These are phyloP conservation scores for Aphelenchoides bicaudatus DNA, from an alignment of 2,888 invertebrate genomes.

Conservation along the genomic window DNA sequence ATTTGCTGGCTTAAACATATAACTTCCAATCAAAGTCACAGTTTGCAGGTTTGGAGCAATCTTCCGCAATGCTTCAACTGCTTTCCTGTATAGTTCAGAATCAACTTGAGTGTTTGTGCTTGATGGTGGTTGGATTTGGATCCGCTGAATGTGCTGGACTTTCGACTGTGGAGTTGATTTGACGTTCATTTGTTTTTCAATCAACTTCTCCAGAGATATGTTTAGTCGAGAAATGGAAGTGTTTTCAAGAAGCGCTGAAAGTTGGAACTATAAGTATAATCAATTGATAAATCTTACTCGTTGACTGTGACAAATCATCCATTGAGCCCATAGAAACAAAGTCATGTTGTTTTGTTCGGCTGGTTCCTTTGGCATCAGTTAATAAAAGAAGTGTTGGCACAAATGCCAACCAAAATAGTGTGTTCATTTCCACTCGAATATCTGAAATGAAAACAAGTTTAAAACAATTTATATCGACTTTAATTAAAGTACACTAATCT, in stretches of 20 bases:
- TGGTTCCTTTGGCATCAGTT: no score
- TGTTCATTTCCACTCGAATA: no score
- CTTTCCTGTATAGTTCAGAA: background rate
- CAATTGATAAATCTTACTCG: no score
- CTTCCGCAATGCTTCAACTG: background rate
- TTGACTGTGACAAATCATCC: no score
- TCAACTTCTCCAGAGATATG: slow-evolving; percentile 4
- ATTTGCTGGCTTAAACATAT: slow-evolving; percentile 8
- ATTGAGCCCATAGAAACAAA: no score
- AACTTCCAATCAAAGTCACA: slow-evolving; percentile 8
- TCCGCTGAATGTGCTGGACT: background rate
- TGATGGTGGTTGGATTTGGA: background rate
- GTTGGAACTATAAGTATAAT: no score
- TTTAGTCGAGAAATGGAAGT: slow-evolving; percentile 4
- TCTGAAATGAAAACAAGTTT: no score
- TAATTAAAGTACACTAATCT: no score
- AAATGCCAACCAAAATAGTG: no score
- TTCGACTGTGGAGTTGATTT: background rate
- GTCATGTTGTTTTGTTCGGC: no score
- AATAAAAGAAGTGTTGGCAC: no score
- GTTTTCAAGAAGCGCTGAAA: background rate
- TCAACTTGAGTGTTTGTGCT: background rate
- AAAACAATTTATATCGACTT: no score
- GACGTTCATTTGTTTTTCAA: background rate
- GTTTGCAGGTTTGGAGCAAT: slow-evolving; percentile 2